Evolutionary conservation across 2,888 invertebrate genomes (phyloP), one percentile per base, ranked within the genome.

Genomic region (Ecliptopera silaceata): DNA sequence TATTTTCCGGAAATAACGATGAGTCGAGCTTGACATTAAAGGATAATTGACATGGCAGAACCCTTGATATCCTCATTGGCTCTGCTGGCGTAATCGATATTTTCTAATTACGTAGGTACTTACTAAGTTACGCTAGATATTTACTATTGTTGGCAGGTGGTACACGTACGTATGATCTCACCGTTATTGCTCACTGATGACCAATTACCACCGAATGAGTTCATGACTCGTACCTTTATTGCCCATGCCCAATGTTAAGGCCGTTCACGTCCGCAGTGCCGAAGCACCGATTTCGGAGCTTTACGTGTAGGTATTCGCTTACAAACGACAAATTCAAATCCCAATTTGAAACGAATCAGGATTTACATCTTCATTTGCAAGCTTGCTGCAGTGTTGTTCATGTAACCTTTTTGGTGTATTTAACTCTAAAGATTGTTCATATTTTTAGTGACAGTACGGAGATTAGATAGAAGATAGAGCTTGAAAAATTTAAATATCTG

Each of bases 111-210:
- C 5, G 31, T 12, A 12, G 12, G 44, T 8, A n/a, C 6, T 12
- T 18, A 22, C 4, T 26, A 22, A 61, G 72, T 70, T 69, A 70
- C 59, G 69, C 69, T 77, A 75, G 73, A 75, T 75, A 75, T 74
- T 72, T 72, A 71, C 62, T 46, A 64, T 59, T 50, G 53, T 48
- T 31, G 69, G 79, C 63, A 63, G 65, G 63, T 61, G 56, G 82
- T 80, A 76, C 73, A 69, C 68, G 65, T 68, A 70, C 70, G 70
- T 69, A 75, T 88, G 88, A 88, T 83, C 86, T 88, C 88, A 88
- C 80, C 81, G 72, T 71, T 75, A 82, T 87, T 86, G 87, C 88
- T 88, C 86, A 88, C 79, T 80, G 77, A 79, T 82, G 83, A 82
- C 80, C 82, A 81, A 82, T 78, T 78, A 79, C 79, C 70, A 72